phyloP scores from a whole-genome alignment of 2,113 vertebrate species.

The Thermophis baileyi region DNA sequence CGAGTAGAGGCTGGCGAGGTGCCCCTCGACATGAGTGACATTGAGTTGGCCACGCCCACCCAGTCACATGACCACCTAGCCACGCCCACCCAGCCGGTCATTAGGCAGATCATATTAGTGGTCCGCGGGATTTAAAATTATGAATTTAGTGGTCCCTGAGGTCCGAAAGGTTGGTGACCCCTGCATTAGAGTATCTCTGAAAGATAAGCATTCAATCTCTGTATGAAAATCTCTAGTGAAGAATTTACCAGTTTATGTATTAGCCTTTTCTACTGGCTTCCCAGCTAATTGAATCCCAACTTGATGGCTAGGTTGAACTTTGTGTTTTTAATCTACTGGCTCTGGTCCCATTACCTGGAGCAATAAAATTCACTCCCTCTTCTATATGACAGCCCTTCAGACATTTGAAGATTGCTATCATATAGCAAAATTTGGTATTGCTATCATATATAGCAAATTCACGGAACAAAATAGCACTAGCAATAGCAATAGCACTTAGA shows the following conservation, averaged over 20 bases:
- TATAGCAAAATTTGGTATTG: neutral
- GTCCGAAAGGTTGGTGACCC: no score
- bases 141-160: no score
- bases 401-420: neutral
- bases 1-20: no score
- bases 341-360: neutral
- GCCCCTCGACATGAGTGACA: no score
- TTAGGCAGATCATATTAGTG: no score
- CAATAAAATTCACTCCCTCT: neutral
- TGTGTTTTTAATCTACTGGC: neutral
- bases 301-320: neutral
- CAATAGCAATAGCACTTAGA: no score
- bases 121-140: no score
- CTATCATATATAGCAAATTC: no score
- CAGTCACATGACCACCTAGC: no score
- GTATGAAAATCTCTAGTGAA: neutral
- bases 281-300: neutral
- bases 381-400: neutral
- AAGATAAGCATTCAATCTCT: neutral
- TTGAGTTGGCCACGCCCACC: no score
- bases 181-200: neutral
- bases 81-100: no score
- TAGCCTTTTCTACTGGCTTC: neutral
- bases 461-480: neutral
- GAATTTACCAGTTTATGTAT: neutral